Evolutionary conservation across 2,113 vertebrate species (phyloP).

Genomic region (Rousettus leschenaultii): DNA sequence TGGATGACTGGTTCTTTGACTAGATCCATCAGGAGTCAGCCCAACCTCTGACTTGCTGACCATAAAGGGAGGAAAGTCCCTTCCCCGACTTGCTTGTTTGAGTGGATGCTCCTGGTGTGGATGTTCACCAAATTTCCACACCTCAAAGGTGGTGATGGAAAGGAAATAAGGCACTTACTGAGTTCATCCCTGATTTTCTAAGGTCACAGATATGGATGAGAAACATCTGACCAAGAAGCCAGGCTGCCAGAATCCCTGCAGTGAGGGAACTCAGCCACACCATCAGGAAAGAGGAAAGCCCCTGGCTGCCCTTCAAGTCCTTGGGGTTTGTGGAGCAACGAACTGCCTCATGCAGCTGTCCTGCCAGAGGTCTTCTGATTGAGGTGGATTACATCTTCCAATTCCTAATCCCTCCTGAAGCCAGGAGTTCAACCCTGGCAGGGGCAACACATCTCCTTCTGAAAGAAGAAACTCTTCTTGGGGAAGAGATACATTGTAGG

Average conservation of each 20-base stretch:
- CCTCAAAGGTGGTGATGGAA: not conserved
- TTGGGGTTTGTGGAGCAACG: not conserved
- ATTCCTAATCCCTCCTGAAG: not conserved
- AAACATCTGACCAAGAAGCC: constrained; percentile 22
- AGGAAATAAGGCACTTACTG: not conserved
- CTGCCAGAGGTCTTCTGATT: not conserved
- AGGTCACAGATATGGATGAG: not conserved
- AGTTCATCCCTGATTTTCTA: not conserved
- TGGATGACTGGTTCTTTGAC: not conserved
- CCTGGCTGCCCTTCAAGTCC: not conserved
- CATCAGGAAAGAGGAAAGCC: not conserved
- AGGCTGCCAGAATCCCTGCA: not conserved
- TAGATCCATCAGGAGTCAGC: not conserved
- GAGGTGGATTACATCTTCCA: not conserved
- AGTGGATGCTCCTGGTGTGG: not conserved
- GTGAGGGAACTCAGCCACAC: not conserved
- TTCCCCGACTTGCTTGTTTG: not conserved
- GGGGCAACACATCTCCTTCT: not conserved
- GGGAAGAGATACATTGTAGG: not conserved
- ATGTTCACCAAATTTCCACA: not conserved
- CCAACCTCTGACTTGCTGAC: not conserved
- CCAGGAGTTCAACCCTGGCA: not conserved
- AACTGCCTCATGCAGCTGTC: not conserved
- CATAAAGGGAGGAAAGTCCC: not conserved
- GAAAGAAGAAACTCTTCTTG: not conserved